Evolutionary conservation across 2,888 invertebrate species (phyloP), one percentile per base, ranked within the genome.

Genomic region (Cheilosia variabilis): DNA sequence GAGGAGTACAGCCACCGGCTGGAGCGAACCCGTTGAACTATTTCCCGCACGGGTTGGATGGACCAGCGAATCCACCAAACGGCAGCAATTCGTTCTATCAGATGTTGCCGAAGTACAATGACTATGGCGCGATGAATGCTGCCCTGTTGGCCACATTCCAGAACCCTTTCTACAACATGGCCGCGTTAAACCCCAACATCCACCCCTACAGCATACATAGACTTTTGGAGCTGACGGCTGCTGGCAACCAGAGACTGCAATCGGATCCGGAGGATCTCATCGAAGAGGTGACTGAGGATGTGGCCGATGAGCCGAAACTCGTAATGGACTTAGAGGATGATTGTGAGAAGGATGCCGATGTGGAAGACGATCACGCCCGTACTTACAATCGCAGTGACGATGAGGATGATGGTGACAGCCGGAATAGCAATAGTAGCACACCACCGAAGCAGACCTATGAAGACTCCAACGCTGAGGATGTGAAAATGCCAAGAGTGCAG

Each of bases 21-120:
- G 83, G 90, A 55, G 89, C 89, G 0, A 89, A 90, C 88, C 91
- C 91, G 0, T 90, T 91, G 89, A 91, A 90, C 63, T 91, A 91
- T 58, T 91, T 92, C 73, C 91, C 92, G 7, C 89, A 89, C 62
- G 78, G 82, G 37, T 83, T 87, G 17, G 87, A 87, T 50, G 76
- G 87, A 89, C 90, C 62, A 17, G 91, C 90, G 10, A 92, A 90
- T 88, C 88, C 90, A 15, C 88, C 90, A 22, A 93, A 93, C 43
- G 93, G 94, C 89, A 93, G 71, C 13, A 87, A 84, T 73, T 79
- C 87, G 2, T 96, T 96, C 90, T 93, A 96, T 89, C 95, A 96
- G 34, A 96, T 96, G 87, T 92, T 96, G 76, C 96, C 96, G 0
- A 96, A 96, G 90, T 95, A 95, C 89, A 93, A 91, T 69, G 90